These are phyloP conservation scores for Thelaira solivaga DNA, from an alignment of 2,888 invertebrate genomes.

Conservation along the genomic window DNA sequence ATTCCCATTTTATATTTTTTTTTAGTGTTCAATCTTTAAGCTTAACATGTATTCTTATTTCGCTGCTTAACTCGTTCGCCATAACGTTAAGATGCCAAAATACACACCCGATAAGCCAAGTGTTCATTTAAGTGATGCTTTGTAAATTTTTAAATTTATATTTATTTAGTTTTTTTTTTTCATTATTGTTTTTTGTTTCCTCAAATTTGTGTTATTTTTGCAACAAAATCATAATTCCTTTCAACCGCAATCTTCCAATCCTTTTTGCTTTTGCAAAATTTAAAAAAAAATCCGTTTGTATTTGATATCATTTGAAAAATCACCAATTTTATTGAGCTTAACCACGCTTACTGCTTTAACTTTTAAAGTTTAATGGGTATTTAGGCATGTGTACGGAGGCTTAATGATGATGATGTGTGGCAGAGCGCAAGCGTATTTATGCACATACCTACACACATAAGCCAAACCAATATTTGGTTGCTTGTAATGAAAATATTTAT, in stretches of 20 bases:
- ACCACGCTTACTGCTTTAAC: slow-evolving; percentile 57
- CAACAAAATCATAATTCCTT: slow-evolving; percentile 58
- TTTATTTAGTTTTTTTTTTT: neutral
- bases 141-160: slow-evolving; percentile 52
- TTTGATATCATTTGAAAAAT: slow-evolving; percentile 64
- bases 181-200: slow-evolving; percentile 9
- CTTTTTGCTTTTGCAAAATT: neutral
- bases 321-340: slow-evolving; percentile 60
- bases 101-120: slow-evolving; percentile 62
- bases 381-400: slow-evolving; percentile 39
- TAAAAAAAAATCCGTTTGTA: slow-evolving; percentile 38
- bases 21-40: neutral
- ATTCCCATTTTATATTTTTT: too few species aligned
- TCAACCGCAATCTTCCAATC: slow-evolving; percentile 29
- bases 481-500: slow-evolving; percentile 27
- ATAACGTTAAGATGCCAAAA: slow-evolving; percentile 53
- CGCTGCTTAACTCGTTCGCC: slow-evolving; percentile 2
- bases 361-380: slow-evolving; percentile 56
- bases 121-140: slow-evolving; percentile 64
- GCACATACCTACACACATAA: neutral
- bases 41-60: neutral
- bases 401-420: slow-evolving; percentile 49
- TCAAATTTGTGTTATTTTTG: slow-evolving; percentile 37
- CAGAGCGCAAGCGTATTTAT: neutral
- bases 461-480: neutral